Evolutionary conservation across 2,888 invertebrate species (phyloP), one percentile per base, ranked within the genome.

Genomic region (Spatulosminthurus flaviceps): DNA sequence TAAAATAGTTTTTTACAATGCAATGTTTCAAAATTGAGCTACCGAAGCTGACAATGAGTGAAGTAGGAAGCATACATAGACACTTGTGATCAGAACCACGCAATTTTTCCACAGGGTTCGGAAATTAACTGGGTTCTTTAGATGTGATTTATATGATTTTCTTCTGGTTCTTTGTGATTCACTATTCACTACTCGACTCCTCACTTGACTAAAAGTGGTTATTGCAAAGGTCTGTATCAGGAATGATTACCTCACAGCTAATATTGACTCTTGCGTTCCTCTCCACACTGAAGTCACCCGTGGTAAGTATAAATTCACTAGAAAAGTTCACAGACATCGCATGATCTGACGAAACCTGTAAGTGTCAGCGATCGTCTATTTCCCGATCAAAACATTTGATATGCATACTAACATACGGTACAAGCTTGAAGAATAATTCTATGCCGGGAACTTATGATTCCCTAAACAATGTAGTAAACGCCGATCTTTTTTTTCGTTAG

Each of bases 71-170:
- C 72, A 72, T 72, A 51, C 43, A 43, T 72, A 43, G 42, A 72
- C 72, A 51, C 72, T 72, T 73, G 60, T 73, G 73, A 73, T 73
- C 60, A 73, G 73, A 29, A 73, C 73, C 60, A 60, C 51, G 16
- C 16, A 43, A 51, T 72, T 73, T 73, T 73, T 61, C 26, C 11
- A 60, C 73, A 60, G 73, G 60, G 51, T 73, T 73, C 51, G 51
- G 26, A 60, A 73, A 60, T 73, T 73, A 73, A 73, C 60, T 73
- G 61, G 73, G 60, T 51, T 19, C 73, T 16, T 11, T 51, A 16
- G 5, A 51, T 51, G 16, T 51, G n/a, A n/a, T n/a, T n/a, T n/a
- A n/a, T n/a, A n/a, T n/a, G n/a, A n/a, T n/a, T n/a, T n/a, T n/a
- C n/a, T n/a, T n/a, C n/a, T n/a, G n/a, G n/a, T n/a, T n/a, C n/a